phyloP scores from a whole-genome alignment of 2,113 vertebrate species.

The Atlantisia rogersi region DNA sequence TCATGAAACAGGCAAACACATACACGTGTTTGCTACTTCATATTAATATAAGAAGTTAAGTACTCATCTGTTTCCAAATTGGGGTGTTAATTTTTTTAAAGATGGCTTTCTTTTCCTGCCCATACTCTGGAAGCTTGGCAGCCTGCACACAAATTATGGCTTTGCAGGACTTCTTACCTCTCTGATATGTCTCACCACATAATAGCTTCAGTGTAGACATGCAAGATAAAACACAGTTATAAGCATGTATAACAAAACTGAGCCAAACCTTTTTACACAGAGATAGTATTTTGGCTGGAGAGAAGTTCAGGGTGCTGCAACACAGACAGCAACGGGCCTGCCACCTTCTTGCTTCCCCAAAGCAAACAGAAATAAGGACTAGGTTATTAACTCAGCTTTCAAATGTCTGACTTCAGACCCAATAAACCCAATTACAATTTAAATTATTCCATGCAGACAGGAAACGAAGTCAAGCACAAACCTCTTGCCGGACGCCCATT shows the following conservation, averaged over 20 bases:
- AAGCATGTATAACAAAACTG: background rate
- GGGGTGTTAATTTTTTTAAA: no score
- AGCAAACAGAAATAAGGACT: background rate
- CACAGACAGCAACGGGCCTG: background rate
- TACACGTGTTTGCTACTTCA: background rate
- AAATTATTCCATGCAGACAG: background rate
- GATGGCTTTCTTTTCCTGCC: background rate
- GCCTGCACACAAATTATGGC: background rate
- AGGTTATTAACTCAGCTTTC: background rate
- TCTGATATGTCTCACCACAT: background rate
- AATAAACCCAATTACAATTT: background rate
- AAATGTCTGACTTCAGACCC: background rate
- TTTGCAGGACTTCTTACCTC: background rate
- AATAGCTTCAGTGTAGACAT: background rate
- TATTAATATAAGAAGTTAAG: background rate
- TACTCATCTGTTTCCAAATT: background rate
- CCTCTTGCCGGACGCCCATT: rapidly evolving
- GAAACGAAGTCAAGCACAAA: background rate
- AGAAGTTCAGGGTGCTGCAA: background rate
- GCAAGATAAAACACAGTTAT: background rate
- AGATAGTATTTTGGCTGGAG: background rate
- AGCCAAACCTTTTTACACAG: background rate
- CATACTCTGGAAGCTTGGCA: background rate
- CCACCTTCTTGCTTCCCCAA: background rate
- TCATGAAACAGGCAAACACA: conserved; percentile 4